phyloP scores from a whole-genome alignment of 2,113 vertebrate genomes.

The Myocastor coypus region DNA sequence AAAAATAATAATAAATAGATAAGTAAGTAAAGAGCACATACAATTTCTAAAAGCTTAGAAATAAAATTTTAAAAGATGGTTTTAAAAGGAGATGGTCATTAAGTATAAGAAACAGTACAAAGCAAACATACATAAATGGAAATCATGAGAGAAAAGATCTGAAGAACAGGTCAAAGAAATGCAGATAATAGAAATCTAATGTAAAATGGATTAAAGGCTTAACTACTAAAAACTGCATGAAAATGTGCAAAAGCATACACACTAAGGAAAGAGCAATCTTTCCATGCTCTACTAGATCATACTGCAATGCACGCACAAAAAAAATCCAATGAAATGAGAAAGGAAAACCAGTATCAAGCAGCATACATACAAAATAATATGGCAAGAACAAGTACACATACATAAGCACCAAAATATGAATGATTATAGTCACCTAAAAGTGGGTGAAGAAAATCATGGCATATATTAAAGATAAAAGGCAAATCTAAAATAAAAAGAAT shows the following conservation, averaged over 20 bases:
- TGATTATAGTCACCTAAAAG: background rate
- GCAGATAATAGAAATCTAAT: background rate
- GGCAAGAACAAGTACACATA: background rate
- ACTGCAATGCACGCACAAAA: background rate
- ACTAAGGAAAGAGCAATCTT: background rate
- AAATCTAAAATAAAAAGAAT: background rate
- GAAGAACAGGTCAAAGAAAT: background rate
- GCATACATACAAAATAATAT: background rate
- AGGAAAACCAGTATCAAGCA: background rate
- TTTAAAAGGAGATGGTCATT: background rate
- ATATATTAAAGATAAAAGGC: background rate
- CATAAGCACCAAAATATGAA: background rate
- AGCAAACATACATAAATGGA: background rate
- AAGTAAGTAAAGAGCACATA: too few relatives aligned
- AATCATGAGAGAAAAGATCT: background rate
- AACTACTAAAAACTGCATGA: background rate
- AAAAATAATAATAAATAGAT: too few relatives aligned
- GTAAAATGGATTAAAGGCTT: background rate
- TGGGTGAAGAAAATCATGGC: background rate
- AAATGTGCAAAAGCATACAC: slow-evolving; percentile 8
- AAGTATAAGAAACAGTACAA: background rate
- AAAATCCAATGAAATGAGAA: background rate
- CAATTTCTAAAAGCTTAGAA: background rate
- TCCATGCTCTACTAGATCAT: background rate
- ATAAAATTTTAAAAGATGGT: background rate